Evolutionary conservation across 2,888 invertebrate species (phyloP).

Genomic region (Pachycephus smyrnensis): DNA sequence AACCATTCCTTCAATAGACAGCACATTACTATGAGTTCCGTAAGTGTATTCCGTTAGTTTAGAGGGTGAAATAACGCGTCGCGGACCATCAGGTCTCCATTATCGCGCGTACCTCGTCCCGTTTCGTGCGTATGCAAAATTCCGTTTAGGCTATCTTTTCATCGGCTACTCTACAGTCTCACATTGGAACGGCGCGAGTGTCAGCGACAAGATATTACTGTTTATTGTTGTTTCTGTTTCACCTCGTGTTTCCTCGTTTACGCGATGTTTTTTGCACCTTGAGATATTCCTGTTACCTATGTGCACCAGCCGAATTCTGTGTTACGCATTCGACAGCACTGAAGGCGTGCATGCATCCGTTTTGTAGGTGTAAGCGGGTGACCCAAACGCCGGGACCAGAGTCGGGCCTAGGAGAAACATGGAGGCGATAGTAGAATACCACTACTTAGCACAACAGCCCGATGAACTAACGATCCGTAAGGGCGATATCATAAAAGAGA

Average conservation of each 20-base stretch:
- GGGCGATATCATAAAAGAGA: slow-evolving; percentile 86
- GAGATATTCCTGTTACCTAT: neutral
- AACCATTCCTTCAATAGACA: slow-evolving; percentile 22
- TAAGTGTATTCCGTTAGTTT: slow-evolving; percentile 26
- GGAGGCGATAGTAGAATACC: slow-evolving; percentile 88
- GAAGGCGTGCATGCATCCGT: slow-evolving; percentile 15
- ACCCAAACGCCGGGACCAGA: slow-evolving; percentile 30
- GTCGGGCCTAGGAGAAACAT: slow-evolving; percentile 36
- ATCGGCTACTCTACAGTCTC: neutral
- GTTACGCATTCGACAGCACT: neutral
- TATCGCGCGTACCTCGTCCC: slow-evolving; percentile 1
- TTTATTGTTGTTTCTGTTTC: neutral
- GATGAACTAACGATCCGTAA: slow-evolving; percentile 87
- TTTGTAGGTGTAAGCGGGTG: slow-evolving; percentile 40
- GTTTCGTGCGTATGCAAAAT: neutral
- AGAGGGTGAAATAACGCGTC: neutral
- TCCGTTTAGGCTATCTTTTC: slow-evolving; percentile 12
- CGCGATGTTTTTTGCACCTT: neutral
- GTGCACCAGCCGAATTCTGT: slow-evolving; percentile 1
- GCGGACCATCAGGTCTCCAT: neutral
- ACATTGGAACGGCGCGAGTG: neutral
- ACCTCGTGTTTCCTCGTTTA: neutral
- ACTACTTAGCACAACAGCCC: slow-evolving; percentile 86
- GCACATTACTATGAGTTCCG: slow-evolving; percentile 30
- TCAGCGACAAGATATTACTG: neutral